Percentiles rank a stretch among this genome's conserved stretches.
Evolutionary conservation across 1,140 invertebrate genomes (phyloP).

Genomic region (Colletes gigas): DNA sequence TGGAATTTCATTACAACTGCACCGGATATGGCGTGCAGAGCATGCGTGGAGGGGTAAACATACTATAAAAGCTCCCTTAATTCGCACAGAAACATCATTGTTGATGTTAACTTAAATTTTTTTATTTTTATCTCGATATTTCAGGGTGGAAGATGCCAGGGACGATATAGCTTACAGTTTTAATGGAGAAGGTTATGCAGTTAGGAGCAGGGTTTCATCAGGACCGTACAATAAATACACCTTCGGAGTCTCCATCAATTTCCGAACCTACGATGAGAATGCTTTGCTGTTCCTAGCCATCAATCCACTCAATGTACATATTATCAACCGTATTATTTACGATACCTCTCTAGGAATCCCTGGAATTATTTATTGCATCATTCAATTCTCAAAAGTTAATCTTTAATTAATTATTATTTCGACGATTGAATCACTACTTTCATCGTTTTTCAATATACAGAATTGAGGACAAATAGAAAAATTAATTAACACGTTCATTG

Average conservation of each 20-base stretch:
- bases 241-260: slow-evolving; percentile 90
- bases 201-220: slow-evolving; percentile 83
- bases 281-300: slow-evolving; percentile 92
- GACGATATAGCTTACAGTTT: slow-evolving; percentile 85
- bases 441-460: no score
- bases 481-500: no score
- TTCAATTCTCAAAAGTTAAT: no score
- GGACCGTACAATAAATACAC: slow-evolving; percentile 86
- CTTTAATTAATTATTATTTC: no score
- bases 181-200: slow-evolving; percentile 90
- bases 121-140: slow-evolving; percentile 48
- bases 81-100: background rate
- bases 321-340: no score
- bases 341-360: no score
- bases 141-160: slow-evolving; percentile 81
- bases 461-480: no score
- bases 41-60: slow-evolving; percentile 87
- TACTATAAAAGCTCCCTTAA: background rate
- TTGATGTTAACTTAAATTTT: no score
- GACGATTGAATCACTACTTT: no score
- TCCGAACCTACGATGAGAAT: slow-evolving; percentile 93
- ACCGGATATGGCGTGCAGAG: slow-evolving; percentile 86
- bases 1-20: slow-evolving; percentile 91
- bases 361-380: no score
- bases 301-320: slow-evolving; percentile 84